phyloP scores from a whole-genome alignment of 2,113 vertebrate species.

The Ciconia boyciana region DNA sequence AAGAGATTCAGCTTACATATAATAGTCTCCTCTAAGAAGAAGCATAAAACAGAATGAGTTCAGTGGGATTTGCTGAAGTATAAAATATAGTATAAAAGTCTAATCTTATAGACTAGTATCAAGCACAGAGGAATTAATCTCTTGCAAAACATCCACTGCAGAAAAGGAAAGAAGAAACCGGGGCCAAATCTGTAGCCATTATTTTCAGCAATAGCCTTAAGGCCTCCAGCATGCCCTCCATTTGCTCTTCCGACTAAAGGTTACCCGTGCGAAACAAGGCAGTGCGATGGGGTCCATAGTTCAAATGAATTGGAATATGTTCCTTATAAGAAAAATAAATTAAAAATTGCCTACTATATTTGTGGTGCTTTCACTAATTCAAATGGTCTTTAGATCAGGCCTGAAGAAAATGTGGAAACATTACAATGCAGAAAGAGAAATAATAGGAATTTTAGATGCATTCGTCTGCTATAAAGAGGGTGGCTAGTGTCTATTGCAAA shows the following conservation, averaged over 20 bases:
- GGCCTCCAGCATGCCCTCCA: not conserved
- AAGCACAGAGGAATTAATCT: conserved; percentile 22
- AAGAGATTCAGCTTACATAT: conserved; percentile 57
- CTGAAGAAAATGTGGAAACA: not conserved
- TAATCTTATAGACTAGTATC: conserved; percentile 54
- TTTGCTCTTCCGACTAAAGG: not conserved
- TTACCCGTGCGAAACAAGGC: not conserved
- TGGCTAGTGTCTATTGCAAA: not conserved
- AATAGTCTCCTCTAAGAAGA: conserved; percentile 47
- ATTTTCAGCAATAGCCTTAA: not conserved
- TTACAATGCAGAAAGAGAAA: not conserved
- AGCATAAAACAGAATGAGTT: conserved; percentile 64
- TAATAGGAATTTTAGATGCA: not conserved
- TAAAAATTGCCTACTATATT: not conserved
- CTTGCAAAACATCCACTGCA: conserved; percentile 12
- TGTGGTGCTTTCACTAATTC: not conserved
- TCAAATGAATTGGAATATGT: not conserved
- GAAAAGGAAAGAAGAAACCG: not conserved
- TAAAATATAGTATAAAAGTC: conserved; percentile 48
- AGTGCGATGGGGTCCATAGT: not conserved
- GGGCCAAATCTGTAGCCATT: not conserved
- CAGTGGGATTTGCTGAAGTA: conserved; percentile 54
- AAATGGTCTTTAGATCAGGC: not conserved
- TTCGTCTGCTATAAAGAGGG: not conserved
- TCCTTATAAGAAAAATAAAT: not conserved